These are phyloP conservation scores for Fundulus diaphanus DNA, from an alignment of 2,797 vertebrate genomes.

Conservation along the genomic window DNA sequence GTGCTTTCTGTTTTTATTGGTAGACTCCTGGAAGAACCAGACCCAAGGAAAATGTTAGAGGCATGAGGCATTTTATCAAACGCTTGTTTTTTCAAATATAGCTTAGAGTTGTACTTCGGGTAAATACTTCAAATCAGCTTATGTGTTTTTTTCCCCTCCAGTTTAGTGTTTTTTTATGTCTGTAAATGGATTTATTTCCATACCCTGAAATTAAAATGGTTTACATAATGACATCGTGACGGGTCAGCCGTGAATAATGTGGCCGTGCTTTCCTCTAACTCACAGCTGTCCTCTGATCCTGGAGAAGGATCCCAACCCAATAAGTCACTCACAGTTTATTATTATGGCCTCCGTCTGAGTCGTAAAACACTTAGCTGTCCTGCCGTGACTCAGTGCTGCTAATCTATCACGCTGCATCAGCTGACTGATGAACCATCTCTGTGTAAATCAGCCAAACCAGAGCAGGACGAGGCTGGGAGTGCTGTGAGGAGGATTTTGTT, in stretches of 20 bases:
- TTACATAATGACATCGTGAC: slow-evolving; percentile 14
- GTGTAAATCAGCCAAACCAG: slow-evolving; percentile 49
- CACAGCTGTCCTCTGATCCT: slow-evolving; percentile 57
- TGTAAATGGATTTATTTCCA: slow-evolving; percentile 16
- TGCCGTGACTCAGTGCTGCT: slow-evolving; percentile 59
- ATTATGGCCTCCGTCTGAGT: slow-evolving; percentile 68
- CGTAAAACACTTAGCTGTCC: slow-evolving; percentile 76
- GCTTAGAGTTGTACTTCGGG: neutral
- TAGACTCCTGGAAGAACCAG: neutral
- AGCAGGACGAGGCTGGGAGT: slow-evolving; percentile 19
- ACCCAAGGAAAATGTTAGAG: neutral
- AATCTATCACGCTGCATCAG: slow-evolving; percentile 62
- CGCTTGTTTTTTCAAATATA: neutral
- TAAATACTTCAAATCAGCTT: neutral
- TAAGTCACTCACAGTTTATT: slow-evolving; percentile 78
- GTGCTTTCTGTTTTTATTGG: neutral
- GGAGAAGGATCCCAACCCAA: slow-evolving; percentile 52
- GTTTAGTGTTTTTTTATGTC: neutral
- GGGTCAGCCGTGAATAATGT: slow-evolving; percentile 44
- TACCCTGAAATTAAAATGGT: slow-evolving; percentile 19
- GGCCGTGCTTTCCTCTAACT: slow-evolving; percentile 29
- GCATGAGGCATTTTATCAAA: neutral
- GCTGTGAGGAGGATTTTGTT: slow-evolving; percentile 16
- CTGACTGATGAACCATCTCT: slow-evolving; percentile 50
- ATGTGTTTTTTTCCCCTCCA: neutral